Evolutionary conservation across 2,888 invertebrate species (phyloP).

Genomic region (Helleia helle): DNA sequence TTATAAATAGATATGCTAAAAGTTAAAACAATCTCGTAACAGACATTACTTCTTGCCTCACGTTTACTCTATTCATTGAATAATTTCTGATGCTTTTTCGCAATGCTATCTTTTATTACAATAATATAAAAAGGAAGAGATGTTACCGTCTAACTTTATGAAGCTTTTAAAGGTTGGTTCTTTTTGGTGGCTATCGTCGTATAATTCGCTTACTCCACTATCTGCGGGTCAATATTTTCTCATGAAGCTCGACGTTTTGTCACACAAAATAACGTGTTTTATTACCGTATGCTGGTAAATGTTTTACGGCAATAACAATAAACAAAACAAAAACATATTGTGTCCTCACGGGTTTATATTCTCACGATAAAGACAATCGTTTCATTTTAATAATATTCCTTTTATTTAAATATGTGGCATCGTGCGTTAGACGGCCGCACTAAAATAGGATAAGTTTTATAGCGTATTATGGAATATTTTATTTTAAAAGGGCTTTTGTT

Average conservation of each 20-base stretch:
- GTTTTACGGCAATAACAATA: slow-evolving; percentile 70
- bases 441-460: too few species aligned
- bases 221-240: slow-evolving; percentile 72
- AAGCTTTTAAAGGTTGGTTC: too few species aligned
- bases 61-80: too few species aligned
- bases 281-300: slow-evolving; percentile 60
- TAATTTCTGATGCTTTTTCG: too few species aligned
- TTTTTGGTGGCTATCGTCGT: slow-evolving; percentile 23
- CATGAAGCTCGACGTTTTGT: slow-evolving; percentile 70
- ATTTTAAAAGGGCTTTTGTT: too few species aligned
- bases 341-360: slow-evolving; percentile 50
- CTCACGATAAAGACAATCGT: slow-evolving; percentile 53
- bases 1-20: too few species aligned
- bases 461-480: background rate
- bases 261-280: slow-evolving; percentile 73
- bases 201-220: slow-evolving; percentile 69
- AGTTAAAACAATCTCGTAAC: too few species aligned
- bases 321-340: slow-evolving; percentile 68
- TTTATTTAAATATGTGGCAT: slow-evolving; percentile 5
- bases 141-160: too few species aligned
- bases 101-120: too few species aligned
- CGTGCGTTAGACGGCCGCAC: background rate
- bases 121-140: too few species aligned
- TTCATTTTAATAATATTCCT: slow-evolving; percentile 56
- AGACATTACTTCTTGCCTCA: too few species aligned